Evolutionary conservation across 2,113 vertebrate genomes (phyloP), one percentile per base, ranked within the genome.

Genomic region (Clarias magur): DNA sequence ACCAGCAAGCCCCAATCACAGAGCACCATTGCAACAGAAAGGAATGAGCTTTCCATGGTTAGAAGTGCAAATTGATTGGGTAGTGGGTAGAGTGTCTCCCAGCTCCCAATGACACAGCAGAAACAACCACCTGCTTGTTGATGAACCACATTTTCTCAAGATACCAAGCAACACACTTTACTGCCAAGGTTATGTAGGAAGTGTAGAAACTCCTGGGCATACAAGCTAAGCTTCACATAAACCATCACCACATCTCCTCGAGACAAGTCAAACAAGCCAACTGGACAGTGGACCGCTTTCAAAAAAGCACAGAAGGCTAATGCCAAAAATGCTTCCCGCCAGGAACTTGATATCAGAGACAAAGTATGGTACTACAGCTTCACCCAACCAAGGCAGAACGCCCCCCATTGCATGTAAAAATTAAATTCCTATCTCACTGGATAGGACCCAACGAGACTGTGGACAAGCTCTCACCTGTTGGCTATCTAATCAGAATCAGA

Each of bases 101-200:
- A 12, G 83, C 90, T 48, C 84, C 53, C 59, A 79, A 90, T 2
- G 60, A 90, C 27, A 82, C 63, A 1, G 78, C 80, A 13, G 27
- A 81, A 11, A 87, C 87, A 23, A 87, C 83, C 9, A 54, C 83
- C 30, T 48, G 30, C 2, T 67, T 89, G 10, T 63, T 89, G 1
- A 60, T 90, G 78, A 88, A 89, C 19, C 88, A 90, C 15, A 38
- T 85, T 0, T 88, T 88, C 67, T 82, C 82, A 2, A 38, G 88
- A 6, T 90, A 72, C 21, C 60, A 81, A 0, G 34, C 1, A 34
- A 34, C 34, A 1, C 34, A 34, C 34, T 34, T 34, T 2, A 34
- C 57, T 86, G 21, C 87, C 87, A 7, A 15, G 25, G 81, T 84
- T 8, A 88, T 91, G 83, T 60, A 80, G 42, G 23, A 78, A 11